Conservation (phyloP, 2,797 vertebrate species). For the Ispidina lecontei region DNA sequence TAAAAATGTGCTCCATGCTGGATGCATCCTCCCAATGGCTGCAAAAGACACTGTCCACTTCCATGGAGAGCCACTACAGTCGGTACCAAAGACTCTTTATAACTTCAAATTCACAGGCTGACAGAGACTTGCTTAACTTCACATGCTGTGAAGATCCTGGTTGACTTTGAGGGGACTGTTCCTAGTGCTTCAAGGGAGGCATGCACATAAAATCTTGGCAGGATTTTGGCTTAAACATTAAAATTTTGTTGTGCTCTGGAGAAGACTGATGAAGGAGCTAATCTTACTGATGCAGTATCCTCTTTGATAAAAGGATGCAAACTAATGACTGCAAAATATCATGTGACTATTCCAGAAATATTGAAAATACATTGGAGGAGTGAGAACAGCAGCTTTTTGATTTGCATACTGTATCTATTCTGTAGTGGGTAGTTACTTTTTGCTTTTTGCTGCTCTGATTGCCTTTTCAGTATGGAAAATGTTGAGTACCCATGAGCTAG, state of each 20-base stretch:
- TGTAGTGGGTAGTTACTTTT: not conserved
- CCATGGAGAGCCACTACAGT: not conserved
- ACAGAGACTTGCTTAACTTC: not conserved
- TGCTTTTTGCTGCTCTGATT: slow-evolving; percentile 31
- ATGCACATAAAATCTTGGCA: not conserved
- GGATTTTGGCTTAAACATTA: not conserved
- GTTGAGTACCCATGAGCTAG: not conserved
- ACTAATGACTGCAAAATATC: not conserved
- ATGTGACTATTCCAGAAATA: not conserved
- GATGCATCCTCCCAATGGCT: not conserved
- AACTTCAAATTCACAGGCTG: not conserved
- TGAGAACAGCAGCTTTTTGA: slow-evolving; percentile 1
- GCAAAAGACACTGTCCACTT: not conserved
- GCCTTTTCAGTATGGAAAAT: slow-evolving; percentile 28
- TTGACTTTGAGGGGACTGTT: not conserved
- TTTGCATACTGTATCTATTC: slow-evolving; percentile 2
- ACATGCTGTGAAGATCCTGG: not conserved
- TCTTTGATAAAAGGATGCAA: not conserved
- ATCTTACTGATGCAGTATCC: not conserved
- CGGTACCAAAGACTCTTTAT: not conserved
- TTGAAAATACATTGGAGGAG: not conserved
- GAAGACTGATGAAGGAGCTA: not conserved
- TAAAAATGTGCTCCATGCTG: not conserved
- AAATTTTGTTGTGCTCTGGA: not conserved
- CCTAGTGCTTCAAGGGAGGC: not conserved